Percentiles rank a stretch among this genome's conserved stretches.
Evolutionary conservation across 2,797 vertebrate genomes (phyloP).

Genomic region (Allobates femoralis): DNA sequence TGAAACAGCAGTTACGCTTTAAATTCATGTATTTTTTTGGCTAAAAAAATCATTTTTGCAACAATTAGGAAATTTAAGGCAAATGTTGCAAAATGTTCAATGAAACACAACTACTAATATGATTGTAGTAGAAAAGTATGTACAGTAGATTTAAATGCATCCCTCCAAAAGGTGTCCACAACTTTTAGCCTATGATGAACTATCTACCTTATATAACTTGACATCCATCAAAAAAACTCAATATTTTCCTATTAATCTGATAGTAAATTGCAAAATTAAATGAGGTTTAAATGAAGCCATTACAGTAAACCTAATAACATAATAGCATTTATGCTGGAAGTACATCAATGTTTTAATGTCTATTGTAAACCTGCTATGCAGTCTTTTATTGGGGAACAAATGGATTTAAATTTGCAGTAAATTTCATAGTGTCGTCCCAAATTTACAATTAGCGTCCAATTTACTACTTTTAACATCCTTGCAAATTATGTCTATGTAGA

Average conservation of each 20-base stretch:
- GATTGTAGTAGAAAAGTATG: too few species aligned
- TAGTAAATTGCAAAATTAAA: background rate
- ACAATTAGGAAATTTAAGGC: too few species aligned
- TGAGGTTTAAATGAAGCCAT: background rate
- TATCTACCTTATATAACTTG: background rate
- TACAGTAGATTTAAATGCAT: too few species aligned
- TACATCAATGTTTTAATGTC: background rate
- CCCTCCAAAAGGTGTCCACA: too few species aligned
- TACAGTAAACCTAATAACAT: background rate
- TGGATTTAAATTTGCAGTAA: background rate
- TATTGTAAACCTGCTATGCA: conserved; percentile 1
- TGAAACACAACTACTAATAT: too few species aligned
- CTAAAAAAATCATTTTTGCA: too few species aligned
- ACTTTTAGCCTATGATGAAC: too few species aligned
- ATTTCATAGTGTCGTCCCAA: background rate
- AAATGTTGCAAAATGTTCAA: too few species aligned
- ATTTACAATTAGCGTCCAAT: background rate
- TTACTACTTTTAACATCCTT: background rate
- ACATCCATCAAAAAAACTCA: background rate
- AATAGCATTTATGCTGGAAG: background rate
- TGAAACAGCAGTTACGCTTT: too few species aligned
- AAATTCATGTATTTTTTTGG: too few species aligned
- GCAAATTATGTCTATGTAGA: background rate
- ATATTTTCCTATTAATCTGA: background rate
- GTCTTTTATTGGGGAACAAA: background rate